phyloP scores from a whole-genome alignment of 2,113 vertebrate species.

The Zapornia atra region DNA sequence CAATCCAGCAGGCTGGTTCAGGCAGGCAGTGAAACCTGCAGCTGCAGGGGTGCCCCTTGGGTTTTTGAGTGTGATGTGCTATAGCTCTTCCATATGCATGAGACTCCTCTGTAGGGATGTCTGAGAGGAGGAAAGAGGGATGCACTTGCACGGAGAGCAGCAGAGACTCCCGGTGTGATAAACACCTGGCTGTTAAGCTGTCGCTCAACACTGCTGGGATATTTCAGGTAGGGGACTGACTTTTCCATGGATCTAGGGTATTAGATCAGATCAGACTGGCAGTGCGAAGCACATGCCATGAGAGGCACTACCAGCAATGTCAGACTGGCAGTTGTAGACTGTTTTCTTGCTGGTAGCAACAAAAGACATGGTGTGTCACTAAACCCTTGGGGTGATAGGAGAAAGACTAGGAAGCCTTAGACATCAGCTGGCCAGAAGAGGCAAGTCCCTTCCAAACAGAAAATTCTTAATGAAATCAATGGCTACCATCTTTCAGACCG shows the following conservation, averaged over 20 bases:
- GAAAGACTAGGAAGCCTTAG: not conserved
- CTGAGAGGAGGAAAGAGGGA: not conserved
- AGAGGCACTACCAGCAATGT: not conserved
- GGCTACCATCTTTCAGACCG: not conserved
- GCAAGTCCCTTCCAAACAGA: not conserved
- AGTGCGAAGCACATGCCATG: not conserved
- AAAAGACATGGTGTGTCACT: not conserved
- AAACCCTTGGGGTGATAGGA: not conserved
- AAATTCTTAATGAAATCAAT: not conserved
- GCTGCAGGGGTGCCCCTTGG: not conserved
- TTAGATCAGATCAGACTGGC: not conserved
- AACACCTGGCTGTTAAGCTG: not conserved
- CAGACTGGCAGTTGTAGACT: not conserved
- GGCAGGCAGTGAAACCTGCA: not conserved
- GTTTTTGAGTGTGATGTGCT: accelerated
- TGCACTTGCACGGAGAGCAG: not conserved
- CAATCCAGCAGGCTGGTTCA: not conserved
- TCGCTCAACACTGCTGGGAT: not conserved
- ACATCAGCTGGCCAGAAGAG: not conserved
- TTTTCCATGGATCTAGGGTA: not conserved
- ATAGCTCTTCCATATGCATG: not conserved
- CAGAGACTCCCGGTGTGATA: not conserved
- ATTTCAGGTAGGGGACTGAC: not conserved
- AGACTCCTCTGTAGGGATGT: not conserved
- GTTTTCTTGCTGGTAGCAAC: not conserved